phyloP scores from a whole-genome alignment of 2,113 vertebrate genomes.

The Piaya cayana region DNA sequence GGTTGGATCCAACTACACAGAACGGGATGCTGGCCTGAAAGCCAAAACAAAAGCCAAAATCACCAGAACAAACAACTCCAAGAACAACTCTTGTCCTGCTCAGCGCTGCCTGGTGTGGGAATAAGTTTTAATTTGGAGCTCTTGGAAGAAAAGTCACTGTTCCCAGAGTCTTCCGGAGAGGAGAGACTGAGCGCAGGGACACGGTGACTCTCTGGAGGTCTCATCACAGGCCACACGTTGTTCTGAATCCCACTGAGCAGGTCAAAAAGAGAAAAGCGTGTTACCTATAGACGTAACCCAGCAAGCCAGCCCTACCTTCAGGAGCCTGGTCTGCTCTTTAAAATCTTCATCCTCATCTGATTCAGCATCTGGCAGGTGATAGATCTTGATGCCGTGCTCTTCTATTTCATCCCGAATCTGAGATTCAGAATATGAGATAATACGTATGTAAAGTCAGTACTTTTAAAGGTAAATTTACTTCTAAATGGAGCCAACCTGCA shows the following conservation, averaged over 20 bases:
- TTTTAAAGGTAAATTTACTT: background rate
- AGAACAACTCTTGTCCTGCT: background rate
- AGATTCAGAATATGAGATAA: background rate
- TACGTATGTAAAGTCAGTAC: background rate
- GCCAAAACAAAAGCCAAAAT: background rate
- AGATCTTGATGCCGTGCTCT: conserved; percentile 97
- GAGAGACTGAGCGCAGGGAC: background rate
- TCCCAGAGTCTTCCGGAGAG: background rate
- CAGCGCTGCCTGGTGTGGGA: background rate
- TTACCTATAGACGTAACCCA: background rate
- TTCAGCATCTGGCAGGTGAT: conserved; percentile 96
- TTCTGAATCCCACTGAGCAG: background rate
- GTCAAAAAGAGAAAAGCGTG: background rate
- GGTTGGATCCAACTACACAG: conserved; percentile 96
- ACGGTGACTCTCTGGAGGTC: background rate
- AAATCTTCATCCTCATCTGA: conserved; percentile 99
- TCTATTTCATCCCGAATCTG: conserved; percentile 98
- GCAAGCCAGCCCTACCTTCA: conserved; percentile 82
- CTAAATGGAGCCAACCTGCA: background rate
- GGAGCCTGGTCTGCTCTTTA: conserved; percentile 95
- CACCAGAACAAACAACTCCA: background rate
- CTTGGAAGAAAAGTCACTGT: background rate
- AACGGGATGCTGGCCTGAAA: conserved; percentile 95
- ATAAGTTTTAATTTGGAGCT: background rate
- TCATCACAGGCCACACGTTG: background rate